These are phyloP conservation scores for Cygnus atratus DNA, from an alignment of 2,113 vertebrate species.

Conservation along the genomic window DNA sequence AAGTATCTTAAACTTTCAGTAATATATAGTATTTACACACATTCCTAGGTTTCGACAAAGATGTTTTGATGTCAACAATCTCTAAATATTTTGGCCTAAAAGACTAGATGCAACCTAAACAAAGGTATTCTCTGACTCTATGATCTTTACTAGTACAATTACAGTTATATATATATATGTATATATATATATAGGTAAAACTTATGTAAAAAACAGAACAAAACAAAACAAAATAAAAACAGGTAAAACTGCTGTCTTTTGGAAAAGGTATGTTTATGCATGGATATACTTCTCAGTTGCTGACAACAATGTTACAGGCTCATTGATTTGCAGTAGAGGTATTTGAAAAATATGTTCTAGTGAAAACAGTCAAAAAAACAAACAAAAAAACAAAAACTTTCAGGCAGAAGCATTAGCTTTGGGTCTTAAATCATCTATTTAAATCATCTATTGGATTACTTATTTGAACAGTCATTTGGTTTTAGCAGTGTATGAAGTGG, in stretches of 20 bases:
- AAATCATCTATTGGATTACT: neutral
- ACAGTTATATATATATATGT: neutral
- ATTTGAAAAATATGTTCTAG: neutral
- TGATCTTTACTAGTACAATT: neutral
- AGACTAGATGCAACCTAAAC: neutral
- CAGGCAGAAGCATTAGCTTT: accelerated
- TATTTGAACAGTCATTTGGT: neutral
- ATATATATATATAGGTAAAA: neutral
- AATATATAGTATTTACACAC: neutral
- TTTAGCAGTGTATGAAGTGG: accelerated
- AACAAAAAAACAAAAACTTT: neutral
- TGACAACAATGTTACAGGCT: neutral
- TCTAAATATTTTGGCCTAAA: neutral
- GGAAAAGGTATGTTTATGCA: neutral
- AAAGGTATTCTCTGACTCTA: neutral
- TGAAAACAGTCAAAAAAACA: neutral
- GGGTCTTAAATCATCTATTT: neutral
- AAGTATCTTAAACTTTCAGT: neutral
- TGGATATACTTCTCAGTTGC: neutral
- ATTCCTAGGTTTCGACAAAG: neutral
- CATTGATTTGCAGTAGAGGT: neutral
- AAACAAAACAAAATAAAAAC: neutral
- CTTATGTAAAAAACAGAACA: neutral
- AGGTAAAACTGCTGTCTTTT: neutral
- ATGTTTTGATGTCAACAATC: neutral